Base-by-base conservation (phyloP, 2,113 vertebrate species). In the Prionailurus bengalensis region DNA sequence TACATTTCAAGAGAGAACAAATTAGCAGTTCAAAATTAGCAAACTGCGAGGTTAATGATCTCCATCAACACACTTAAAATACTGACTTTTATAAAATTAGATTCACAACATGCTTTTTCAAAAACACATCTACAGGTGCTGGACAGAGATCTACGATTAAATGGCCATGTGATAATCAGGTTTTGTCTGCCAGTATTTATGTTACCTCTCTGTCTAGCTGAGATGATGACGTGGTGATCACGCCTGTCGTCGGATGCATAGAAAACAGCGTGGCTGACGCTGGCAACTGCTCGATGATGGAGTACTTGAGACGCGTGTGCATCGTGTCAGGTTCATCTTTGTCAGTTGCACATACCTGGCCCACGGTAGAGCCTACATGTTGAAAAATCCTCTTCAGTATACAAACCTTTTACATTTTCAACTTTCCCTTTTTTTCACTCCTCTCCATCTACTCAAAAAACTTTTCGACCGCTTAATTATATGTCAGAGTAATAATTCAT, bases 201-300 rank as follows among this genome's bases (percentile, higher is more conserved):
- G 53, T 98, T 98, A 99, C 99, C 99, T 99, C 99, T 99, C 99
- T 99, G 94, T 99, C 99, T 70, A 99, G 98, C 17, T 96, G 98
- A 3, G 98, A 94, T 0, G 97, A 97, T 0, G 0, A 36, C 0
- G 99, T 99, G 87, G 97, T 78, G 39, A 99, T 98, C 89, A 98
- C 97, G 1, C 99, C 99, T 0, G 99, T 98, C 0, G 51, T 33
- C 7, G 98, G 33, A 7, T 99, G 2, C 15, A 99, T 98, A 42
- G 12, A 61, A 96, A 99, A 99, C 0, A 98, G 74, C 0, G 42
- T 76, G 73, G 84, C 2, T 0, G 68, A n/a, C 3, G 84, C 63
- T 0, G 99, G 99, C 0, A 25, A 13, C 85, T 99, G 98, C 17
- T 93, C 39, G n/a, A 98, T 74, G 91, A 99, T 99, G 51, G 92